Percentiles rank a stretch among this genome's conserved stretches.
Evolutionary conservation across 1,140 invertebrate species (phyloP).

Genomic region (Diploscapter pachys): DNA sequence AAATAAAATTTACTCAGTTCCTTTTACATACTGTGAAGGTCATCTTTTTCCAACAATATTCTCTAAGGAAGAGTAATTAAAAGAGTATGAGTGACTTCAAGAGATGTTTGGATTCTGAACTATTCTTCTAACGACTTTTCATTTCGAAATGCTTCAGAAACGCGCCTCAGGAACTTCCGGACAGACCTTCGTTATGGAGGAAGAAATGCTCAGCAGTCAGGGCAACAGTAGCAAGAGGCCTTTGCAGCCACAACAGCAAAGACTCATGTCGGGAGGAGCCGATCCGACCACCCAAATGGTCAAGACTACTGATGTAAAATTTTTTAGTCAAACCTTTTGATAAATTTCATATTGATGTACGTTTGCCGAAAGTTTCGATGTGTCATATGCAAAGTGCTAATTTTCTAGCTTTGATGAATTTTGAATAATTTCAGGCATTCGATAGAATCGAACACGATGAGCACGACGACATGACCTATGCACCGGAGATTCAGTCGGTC

Average conservation of each 20-base stretch:
- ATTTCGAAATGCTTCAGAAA: no score
- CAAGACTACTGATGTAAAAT: conserved; percentile 43
- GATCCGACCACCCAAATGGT: conserved; percentile 46
- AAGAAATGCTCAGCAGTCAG: conserved; percentile 46
- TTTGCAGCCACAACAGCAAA: not conserved
- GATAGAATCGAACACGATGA: conserved; percentile 51
- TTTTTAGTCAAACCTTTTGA: no score
- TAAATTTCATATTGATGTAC: conserved; percentile 8
- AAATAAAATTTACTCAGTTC: not conserved
- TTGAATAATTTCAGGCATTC: conserved; percentile 17
- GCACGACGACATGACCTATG: conserved; percentile 52
- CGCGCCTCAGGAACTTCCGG: not conserved
- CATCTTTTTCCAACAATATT: no score
- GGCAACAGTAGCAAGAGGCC: conserved; percentile 10
- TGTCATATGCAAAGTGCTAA: no score
- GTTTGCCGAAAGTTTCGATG: not conserved
- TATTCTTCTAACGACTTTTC: no score
- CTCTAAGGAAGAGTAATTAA: no score
- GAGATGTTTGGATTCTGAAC: no score
- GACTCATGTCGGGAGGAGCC: not conserved
- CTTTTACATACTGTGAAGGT: no score
- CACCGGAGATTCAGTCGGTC: conserved; percentile 53
- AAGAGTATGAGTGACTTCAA: no score
- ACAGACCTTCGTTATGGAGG: conserved; percentile 48
- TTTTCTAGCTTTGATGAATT: not conserved